Base-by-base conservation (phyloP, 2,797 vertebrate species). In the Cossypha caffra region DNA sequence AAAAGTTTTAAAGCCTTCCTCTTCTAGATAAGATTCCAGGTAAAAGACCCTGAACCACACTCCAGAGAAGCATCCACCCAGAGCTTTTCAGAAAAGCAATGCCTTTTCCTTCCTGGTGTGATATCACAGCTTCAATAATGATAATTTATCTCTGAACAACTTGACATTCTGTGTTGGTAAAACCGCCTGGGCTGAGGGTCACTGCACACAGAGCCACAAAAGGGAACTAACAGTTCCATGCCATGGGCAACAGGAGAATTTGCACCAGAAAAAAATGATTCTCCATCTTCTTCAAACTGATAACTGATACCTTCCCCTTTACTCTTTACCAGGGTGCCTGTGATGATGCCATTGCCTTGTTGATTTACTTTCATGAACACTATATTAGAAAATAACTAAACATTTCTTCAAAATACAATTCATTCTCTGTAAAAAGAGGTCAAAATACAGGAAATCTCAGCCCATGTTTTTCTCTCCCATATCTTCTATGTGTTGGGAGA, bases 281-380 rank as follows among this genome's bases (percentile, higher is more conserved):
- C 14, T 84, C 15, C 4, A 5, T 35, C 17, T 5, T 54, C 11
- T 51, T 18, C 38, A 14, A 52, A 19, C 3, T 45, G 20, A 64
- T 6, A 81, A 26, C 9, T 20, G 17, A 3, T 38, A 24, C 21
- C 3, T 21, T 79, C 31, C 66, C 16, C 24, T 73, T 88, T 40
- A 23, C 6, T 45, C 16, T 68, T 59, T 26, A 29, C 4, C 55
- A 31, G 42, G n/a, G 57, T 45, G 6, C 7, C 13, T 55, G 16
- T 0, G 0, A 2, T 37, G 16, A 16, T 59, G 19, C 6, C 2
- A 3, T 63, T 7, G 7, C 7, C 79, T 86, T 45, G 6, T 37
- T 40, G 82, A 79, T 26, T 18, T 1, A 8, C 2, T 37, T 79
- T 45, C 8, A 55, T 58, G 57, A 71, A 33, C 31, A 54, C 3